Evolutionary conservation across 1,140 invertebrate species (phyloP), one percentile per base, ranked within the genome.

Genomic region (Psix sp.): DNA sequence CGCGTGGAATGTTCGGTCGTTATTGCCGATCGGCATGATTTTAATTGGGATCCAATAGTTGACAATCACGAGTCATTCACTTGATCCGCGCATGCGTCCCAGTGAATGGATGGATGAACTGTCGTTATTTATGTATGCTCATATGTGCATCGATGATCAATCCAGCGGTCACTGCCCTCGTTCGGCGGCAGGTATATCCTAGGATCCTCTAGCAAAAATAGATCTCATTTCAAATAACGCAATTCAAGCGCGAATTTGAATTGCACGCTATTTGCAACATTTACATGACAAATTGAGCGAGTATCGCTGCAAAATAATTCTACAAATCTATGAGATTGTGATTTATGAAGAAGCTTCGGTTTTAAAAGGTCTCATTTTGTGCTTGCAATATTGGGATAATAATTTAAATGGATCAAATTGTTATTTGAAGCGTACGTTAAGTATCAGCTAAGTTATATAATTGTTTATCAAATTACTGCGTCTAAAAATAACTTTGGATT

Each of bases 131-230:
- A 70, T 52, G 65, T 70, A 68, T 56, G 66, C 66, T 70, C 62
- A 67, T 71, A 76, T 72, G 63, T 72, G 67, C 66, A 76, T 72
- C 67, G 74, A 76, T 72, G 74, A 76, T 68, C 74, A 67, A 76
- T 72, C 74, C 39, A 31, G 74, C 67, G 74, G 74, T 76, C 74
- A 72, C 39, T 72, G 63, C 62, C 67, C 67, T 31, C 45, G 38
- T 63, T 42, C 45, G 14, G 11, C 26, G 35, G 31, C 66, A 60
- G 49, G 66, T 60, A 57, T 54, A 63, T 63, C 74, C 48, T 63
- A 54, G 31, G 60, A 29, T 48, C 49, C 39, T 17, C 39, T 31
- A 46, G 29, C 43, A 39, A 51, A 71, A 48, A 40, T 56, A 49
- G 35, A 73, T 66, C 60, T 48, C 48, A 29, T 26, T 36, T 46